A percentile compares a stretch with the other conserved stretches of the same genome.
Evolutionary conservation across 2,888 invertebrate genomes (phyloP).

Genomic region (Nomada lathburiana): DNA sequence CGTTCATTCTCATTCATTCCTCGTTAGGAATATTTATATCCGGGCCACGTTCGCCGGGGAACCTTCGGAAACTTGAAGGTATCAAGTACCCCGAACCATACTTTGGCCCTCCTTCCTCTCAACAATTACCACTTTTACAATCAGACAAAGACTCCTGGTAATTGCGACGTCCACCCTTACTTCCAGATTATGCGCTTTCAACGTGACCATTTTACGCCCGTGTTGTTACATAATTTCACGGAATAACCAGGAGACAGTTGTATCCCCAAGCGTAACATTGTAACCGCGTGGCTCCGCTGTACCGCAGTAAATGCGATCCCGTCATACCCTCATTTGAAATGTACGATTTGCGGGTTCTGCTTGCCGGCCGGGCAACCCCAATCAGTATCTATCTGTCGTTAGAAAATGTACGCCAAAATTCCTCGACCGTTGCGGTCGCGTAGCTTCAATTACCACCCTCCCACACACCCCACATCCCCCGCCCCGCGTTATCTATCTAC

Average conservation of each 20-base stretch:
- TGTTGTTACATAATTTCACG: conserved; percentile 4
- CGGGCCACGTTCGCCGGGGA: conserved; percentile 79
- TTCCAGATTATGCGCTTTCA: not conserved
- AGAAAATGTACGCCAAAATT: conserved; percentile 29
- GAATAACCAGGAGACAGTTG: conserved; percentile 1
- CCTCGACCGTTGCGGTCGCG: conserved; percentile 34
- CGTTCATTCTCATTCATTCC: conserved; percentile 64
- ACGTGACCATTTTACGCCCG: not conserved
- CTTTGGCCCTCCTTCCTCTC: conserved; percentile 10
- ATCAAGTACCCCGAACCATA: conserved; percentile 53
- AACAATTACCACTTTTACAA: conserved; percentile 38
- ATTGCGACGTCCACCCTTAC: conserved; percentile 26
- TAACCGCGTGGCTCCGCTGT: not conserved
- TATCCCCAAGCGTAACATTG: not conserved
- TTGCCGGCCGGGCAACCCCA: conserved; percentile 18
- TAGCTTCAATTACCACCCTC: conserved; percentile 29
- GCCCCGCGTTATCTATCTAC: conserved; percentile 48
- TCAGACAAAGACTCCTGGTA: conserved; percentile 12
- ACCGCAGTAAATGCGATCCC: conserved; percentile 46
- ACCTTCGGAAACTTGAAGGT: conserved; percentile 66
- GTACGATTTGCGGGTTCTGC: conserved; percentile 46
- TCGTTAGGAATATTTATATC: conserved; percentile 80
- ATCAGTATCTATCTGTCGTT: not conserved
- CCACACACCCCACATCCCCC: too few species aligned
- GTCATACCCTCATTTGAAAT: conserved; percentile 51